phyloP scores from a whole-genome alignment of 2,113 vertebrate genomes.

The Mus spicilegus region DNA sequence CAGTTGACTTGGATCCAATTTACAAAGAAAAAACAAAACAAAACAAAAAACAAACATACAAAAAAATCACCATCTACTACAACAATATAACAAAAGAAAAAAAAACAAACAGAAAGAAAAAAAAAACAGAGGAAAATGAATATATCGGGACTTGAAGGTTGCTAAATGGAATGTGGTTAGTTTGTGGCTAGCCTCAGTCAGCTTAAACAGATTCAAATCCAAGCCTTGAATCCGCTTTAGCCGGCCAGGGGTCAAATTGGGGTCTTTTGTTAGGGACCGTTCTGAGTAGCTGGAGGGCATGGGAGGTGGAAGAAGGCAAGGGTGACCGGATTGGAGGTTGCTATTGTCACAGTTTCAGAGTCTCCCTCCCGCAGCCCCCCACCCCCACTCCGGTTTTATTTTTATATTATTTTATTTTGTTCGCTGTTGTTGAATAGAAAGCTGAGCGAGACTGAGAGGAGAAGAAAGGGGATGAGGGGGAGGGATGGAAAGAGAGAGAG shows the following conservation, averaged over 20 bases:
- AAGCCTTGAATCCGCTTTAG: slow-evolving; percentile 44
- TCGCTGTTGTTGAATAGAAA: not conserved
- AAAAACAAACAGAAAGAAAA: not conserved
- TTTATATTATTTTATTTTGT: not conserved
- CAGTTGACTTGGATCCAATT: slow-evolving; percentile 20
- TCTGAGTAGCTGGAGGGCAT: not conserved
- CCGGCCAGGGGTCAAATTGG: slow-evolving; percentile 36
- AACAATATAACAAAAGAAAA: not conserved
- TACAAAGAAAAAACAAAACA: not conserved
- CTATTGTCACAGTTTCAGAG: not conserved
- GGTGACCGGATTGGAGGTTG: not conserved
- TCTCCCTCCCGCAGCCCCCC: not conserved
- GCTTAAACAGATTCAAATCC: slow-evolving; percentile 65
- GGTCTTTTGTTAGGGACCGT: slow-evolving; percentile 53
- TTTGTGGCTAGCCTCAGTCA: slow-evolving; percentile 21
- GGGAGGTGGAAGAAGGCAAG: slow-evolving; percentile 33
- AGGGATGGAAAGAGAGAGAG: not conserved
- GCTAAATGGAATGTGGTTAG: not conserved
- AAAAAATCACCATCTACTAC: not conserved
- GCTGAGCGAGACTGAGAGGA: not conserved
- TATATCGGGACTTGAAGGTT: slow-evolving; percentile 2
- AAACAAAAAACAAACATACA: not conserved
- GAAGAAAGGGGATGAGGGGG: not conserved
- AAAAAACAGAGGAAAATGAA: not conserved
- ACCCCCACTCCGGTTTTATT: not conserved